These are phyloP conservation scores for Amaurobius ferox DNA, from an alignment of 2,888 invertebrate genomes.

Conservation along the genomic window DNA sequence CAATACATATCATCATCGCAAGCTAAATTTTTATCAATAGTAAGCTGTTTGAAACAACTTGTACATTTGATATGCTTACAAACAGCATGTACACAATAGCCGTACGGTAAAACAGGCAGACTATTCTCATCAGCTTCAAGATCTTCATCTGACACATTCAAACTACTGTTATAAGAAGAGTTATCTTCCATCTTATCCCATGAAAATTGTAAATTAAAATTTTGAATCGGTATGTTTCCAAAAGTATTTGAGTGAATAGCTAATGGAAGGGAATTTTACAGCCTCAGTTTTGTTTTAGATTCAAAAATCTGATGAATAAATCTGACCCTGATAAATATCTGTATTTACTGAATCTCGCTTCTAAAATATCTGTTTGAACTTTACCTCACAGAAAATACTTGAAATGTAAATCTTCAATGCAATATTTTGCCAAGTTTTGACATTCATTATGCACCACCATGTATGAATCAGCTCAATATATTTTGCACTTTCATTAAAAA, in stretches of 20 bases:
- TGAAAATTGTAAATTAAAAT: neutral
- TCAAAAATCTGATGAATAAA: constrained; percentile 14
- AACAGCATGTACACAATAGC: constrained; percentile 6
- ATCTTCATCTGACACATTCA: neutral
- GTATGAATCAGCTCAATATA: neutral
- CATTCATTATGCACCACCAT: constrained; percentile 20
- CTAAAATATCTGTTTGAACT: constrained; percentile 21
- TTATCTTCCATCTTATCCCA: neutral
- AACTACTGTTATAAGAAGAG: neutral
- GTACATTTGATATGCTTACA: neutral
- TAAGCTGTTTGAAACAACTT: neutral
- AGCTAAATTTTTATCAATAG: neutral
- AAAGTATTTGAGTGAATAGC: neutral
- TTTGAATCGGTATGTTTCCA: neutral
- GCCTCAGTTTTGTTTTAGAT: neutral
- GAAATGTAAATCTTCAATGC: neutral
- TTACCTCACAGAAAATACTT: neutral
- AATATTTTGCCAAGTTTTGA: neutral
- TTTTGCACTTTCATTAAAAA: neutral
- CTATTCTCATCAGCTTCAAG: neutral
- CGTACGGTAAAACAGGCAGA: neutral
- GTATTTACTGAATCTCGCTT: constrained; percentile 10
- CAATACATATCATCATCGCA: no score
- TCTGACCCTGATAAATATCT: constrained; percentile 4
- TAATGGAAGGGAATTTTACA: neutral